phyloP scores from a whole-genome alignment of 2,797 vertebrate species.

The Hozukius guyotensis region DNA sequence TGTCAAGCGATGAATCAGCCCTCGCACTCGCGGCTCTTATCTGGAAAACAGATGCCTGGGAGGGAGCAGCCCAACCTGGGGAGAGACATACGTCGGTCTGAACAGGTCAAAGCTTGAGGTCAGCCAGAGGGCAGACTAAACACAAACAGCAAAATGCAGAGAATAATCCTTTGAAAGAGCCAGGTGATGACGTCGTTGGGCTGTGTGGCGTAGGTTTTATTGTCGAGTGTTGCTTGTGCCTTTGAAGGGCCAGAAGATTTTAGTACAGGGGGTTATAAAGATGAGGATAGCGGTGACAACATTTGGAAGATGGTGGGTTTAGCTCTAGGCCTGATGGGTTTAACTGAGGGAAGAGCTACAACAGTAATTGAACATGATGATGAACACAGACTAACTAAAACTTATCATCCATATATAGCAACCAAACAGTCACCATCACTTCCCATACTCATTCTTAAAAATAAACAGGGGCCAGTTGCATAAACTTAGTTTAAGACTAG shows the following conservation, averaged over 20 bases:
- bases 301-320: constrained; percentile 5
- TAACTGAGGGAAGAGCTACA: not conserved
- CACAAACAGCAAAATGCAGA: constrained; percentile 38
- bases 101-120: constrained; percentile 64
- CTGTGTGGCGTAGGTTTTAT: constrained; percentile 22
- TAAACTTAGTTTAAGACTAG: not conserved
- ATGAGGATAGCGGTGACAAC: not conserved
- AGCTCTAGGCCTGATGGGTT: not conserved
- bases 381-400: not conserved
- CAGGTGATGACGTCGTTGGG: constrained; percentile 22
- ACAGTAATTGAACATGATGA: not conserved
- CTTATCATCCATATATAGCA: not conserved
- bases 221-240: not conserved
- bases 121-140: constrained; percentile 58
- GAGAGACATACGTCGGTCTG: constrained; percentile 48
- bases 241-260: constrained; percentile 42
- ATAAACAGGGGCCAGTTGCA: not conserved
- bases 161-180: constrained; percentile 20
- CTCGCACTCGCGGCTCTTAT: constrained; percentile 57
- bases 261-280: constrained; percentile 35
- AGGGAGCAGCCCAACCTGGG: constrained; percentile 37
- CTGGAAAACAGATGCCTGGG: constrained; percentile 81
- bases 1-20: constrained; percentile 78
- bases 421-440: not conserved
- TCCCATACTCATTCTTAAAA: not conserved